Percentiles rank a stretch among this genome's conserved stretches.
Evolutionary conservation across 1,140 invertebrate species (phyloP).

Genomic region (Drosophila punjabiensis): DNA sequence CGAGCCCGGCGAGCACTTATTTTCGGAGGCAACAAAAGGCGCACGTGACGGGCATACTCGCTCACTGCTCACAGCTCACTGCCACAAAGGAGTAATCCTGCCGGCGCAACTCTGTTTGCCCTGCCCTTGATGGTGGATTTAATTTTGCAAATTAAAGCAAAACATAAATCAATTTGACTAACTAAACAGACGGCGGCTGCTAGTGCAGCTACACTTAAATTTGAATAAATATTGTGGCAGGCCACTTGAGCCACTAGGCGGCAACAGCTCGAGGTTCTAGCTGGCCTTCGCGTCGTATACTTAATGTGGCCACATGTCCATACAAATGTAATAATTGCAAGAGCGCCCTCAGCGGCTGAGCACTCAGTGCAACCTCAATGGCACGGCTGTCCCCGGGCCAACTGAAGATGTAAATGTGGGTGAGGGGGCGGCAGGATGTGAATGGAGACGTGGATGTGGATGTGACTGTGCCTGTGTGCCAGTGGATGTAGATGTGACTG

Average conservation of each 20-base stretch:
- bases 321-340: slow-evolving; percentile 78
- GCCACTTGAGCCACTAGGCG: slow-evolving; percentile 46
- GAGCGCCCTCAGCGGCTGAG: slow-evolving; percentile 39
- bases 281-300: slow-evolving; percentile 71
- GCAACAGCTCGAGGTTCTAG: slow-evolving; percentile 46
- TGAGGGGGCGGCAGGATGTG: not conserved
- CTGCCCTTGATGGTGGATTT: slow-evolving; percentile 45
- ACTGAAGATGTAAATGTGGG: slow-evolving; percentile 33
- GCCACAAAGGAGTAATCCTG: slow-evolving; percentile 15
- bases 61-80: slow-evolving; percentile 2
- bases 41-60: slow-evolving; percentile 53
- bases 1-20: slow-evolving; percentile 57
- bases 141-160: slow-evolving; percentile 66
- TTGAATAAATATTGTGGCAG: slow-evolving; percentile 70
- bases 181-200: slow-evolving; percentile 49
- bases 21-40: slow-evolving; percentile 56
- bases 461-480: slow-evolving; percentile 6
- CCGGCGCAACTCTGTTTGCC: slow-evolving; percentile 37
- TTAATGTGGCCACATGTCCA: slow-evolving; percentile 76
- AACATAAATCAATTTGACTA: slow-evolving; percentile 78
- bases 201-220: slow-evolving; percentile 53
- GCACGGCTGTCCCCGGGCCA: slow-evolving; percentile 43
- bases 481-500: not conserved
- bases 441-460: not conserved
- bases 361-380: slow-evolving; percentile 71